These are phyloP conservation scores for Pipistrellus pipistrellus DNA, from an alignment of 2,797 vertebrate genomes.

Conservation along the genomic window DNA sequence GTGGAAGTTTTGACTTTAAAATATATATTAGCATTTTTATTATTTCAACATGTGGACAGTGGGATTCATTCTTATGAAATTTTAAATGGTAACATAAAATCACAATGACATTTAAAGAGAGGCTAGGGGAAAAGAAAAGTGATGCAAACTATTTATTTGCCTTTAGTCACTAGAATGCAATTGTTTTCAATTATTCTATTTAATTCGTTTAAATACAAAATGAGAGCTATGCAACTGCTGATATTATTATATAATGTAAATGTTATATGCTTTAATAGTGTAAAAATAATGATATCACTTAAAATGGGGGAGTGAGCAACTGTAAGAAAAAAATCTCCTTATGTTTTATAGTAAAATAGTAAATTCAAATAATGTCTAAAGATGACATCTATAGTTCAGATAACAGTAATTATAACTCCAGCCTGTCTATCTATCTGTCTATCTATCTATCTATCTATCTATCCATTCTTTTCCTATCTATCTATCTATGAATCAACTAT, in stretches of 20 bases:
- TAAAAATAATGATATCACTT: conserved; percentile 26
- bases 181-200: conserved; percentile 25
- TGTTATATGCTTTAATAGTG: background rate
- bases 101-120: background rate
- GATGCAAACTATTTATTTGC: conserved; percentile 1
- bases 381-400: background rate
- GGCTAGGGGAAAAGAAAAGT: background rate
- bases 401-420: background rate
- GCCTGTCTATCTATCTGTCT: background rate
- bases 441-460: too few relatives aligned
- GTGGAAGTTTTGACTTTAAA: conserved; percentile 42
- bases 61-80: background rate
- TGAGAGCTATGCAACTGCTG: background rate
- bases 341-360: background rate
- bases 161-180: background rate
- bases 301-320: background rate
- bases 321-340: conserved; percentile 20
- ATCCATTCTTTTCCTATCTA: too few relatives aligned
- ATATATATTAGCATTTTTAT: background rate
- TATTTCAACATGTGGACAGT: conserved; percentile 10
- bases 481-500: background rate
- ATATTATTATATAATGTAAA: conserved; percentile 33
- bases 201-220: conserved; percentile 45
- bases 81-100: background rate
- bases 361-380: background rate